Conservation (phyloP, 1,140 invertebrate species). For the Rhagoletis zephyria region DNA sequence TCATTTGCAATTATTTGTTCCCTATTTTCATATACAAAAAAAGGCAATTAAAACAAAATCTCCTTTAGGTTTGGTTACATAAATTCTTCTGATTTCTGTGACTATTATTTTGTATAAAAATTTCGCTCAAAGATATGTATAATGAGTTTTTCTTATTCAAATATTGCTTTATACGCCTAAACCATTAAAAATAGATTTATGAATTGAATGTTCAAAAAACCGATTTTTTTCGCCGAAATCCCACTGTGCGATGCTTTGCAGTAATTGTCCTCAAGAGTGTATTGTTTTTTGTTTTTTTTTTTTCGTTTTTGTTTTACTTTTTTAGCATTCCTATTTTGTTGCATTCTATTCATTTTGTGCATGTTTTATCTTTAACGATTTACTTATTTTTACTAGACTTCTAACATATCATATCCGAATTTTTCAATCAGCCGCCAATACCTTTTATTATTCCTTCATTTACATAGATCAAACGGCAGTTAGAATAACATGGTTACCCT, state of each 20-base stretch:
- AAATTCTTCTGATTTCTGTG: no score
- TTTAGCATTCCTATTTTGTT: not conserved
- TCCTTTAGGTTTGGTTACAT: no score
- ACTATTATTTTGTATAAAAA: no score
- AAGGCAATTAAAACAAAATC: no score
- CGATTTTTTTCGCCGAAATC: not conserved
- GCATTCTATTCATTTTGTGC: not conserved
- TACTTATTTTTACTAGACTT: not conserved
- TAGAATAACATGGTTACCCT: not conserved
- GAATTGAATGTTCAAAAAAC: no score
- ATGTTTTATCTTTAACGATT: not conserved
- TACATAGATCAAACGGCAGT: not conserved
- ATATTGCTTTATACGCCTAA: no score
- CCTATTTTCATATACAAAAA: no score
- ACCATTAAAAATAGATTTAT: no score
- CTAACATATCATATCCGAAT: not conserved
- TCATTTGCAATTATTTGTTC: no score
- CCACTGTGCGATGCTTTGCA: not conserved
- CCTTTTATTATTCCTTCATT: not conserved
- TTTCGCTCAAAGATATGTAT: no score
- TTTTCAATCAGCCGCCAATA: conserved; percentile 35
- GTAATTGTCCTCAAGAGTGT: not conserved
- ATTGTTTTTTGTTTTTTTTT: not conserved
- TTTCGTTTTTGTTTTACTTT: not conserved
- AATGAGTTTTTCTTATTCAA: no score